Conservation (phyloP, 2,113 vertebrate genomes). For the Chamaetylas fuelleborni region DNA sequence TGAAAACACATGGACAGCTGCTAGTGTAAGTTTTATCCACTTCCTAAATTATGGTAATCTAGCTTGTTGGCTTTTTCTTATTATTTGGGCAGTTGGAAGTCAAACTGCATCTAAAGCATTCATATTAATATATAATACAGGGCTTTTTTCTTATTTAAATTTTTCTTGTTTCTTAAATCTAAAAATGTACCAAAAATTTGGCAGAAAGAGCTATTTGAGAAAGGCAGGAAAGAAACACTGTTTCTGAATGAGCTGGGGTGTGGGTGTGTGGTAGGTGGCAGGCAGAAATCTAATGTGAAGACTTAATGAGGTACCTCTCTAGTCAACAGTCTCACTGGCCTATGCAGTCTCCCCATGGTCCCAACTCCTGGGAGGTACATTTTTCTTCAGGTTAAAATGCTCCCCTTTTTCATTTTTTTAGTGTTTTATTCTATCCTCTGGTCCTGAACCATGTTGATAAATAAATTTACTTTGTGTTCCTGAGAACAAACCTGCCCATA, state of each 20-base stretch:
- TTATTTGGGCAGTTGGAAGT: not conserved
- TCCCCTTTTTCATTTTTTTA: not conserved
- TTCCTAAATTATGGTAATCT: not conserved
- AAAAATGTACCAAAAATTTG: not conserved
- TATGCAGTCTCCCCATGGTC: not conserved
- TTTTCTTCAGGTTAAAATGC: not conserved
- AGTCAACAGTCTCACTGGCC: not conserved
- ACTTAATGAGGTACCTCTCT: not conserved
- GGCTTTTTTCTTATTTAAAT: fast-evolving
- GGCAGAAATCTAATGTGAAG: not conserved
- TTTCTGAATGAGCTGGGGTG: not conserved
- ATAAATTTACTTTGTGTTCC: not conserved
- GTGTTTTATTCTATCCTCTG: not conserved
- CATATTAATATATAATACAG: not conserved
- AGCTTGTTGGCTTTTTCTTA: not conserved
- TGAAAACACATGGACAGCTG: not conserved
- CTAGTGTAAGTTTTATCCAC: not conserved
- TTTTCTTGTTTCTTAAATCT: not conserved
- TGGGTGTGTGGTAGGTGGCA: not conserved
- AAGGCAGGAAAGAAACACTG: not conserved
- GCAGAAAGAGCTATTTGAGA: not conserved
- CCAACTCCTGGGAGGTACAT: not conserved
- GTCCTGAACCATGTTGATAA: not conserved
- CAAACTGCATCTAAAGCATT: not conserved
- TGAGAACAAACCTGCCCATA: not conserved